Percentiles rank a stretch among this genome's conserved stretches.
Evolutionary conservation across 2,888 invertebrate species (phyloP).

Genomic region (Caenorhabditis sp.): DNA sequence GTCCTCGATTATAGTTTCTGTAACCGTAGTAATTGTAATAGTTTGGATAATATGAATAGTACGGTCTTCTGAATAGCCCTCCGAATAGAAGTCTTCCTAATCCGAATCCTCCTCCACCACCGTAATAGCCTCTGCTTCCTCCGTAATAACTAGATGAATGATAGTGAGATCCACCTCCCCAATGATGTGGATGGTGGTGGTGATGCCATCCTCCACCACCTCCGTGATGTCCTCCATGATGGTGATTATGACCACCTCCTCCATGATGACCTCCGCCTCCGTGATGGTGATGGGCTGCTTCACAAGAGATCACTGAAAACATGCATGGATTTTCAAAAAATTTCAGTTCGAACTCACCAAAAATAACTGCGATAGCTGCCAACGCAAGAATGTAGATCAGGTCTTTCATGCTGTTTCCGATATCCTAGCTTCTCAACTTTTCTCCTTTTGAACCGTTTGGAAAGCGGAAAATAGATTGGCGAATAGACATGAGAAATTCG

Average conservation of each 20-base stretch:
- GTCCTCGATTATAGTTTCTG: conserved; percentile 29
- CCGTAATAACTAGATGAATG: neutral
- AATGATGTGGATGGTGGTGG: conserved; percentile 28
- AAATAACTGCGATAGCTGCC: neutral
- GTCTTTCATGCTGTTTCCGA: conserved; percentile 19
- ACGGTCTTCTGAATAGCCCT: conserved; percentile 24
- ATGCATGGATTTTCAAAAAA: neutral
- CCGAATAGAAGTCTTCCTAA: conserved; percentile 15
- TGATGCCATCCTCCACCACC: conserved; percentile 19
- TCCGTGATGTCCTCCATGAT: conserved; percentile 20
- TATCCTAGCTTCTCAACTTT: conserved; percentile 20
- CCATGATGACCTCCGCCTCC: conserved; percentile 45
- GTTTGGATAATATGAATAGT: conserved; percentile 19
- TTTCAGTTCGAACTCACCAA: conserved; percentile 7
- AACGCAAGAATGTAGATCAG: neutral
- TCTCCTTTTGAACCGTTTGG: conserved; percentile 16
- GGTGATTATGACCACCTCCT: conserved; percentile 23
- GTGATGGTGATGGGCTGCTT: conserved; percentile 27
- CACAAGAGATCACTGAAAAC: conserved; percentile 11
- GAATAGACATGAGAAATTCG: conserved; percentile 27
- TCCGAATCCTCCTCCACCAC: conserved; percentile 29
- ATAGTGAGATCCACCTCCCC: conserved; percentile 11
- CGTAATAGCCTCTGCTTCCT: conserved; percentile 11
- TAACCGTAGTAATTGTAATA: conserved; percentile 17
- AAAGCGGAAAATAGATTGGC: conserved; percentile 25